These are phyloP conservation scores for Podarcis cretensis DNA, from an alignment of 2,113 vertebrate species.

Conservation along the genomic window DNA sequence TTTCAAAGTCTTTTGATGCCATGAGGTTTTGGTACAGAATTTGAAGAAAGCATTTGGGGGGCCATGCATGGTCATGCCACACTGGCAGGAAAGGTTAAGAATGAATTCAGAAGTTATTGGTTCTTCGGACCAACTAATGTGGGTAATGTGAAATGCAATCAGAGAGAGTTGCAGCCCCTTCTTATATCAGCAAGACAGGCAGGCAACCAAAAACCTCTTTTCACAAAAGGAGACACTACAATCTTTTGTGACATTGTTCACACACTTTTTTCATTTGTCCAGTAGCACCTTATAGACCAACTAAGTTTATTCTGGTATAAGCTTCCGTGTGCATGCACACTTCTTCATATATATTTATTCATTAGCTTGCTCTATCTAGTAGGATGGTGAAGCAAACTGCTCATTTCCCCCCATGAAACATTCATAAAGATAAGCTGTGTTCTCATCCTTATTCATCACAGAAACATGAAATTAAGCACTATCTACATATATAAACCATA, in stretches of 20 bases:
- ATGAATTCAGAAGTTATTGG: not conserved
- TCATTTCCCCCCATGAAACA: not conserved
- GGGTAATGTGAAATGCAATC: no score
- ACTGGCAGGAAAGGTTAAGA: not conserved
- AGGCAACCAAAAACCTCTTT: no score
- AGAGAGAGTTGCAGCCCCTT: no score
- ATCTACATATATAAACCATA: no score
- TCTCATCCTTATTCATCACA: not conserved
- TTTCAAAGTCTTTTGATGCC: not conserved
- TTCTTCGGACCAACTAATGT: no score
- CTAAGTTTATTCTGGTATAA: no score
- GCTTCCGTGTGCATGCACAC: no score
- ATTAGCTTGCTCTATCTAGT: not conserved
- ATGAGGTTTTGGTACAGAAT: not conserved
- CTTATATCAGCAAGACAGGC: no score
- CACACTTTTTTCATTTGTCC: no score
- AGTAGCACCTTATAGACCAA: no score
- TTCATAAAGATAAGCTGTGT: not conserved
- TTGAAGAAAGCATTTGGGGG: not conserved
- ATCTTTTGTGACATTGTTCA: no score
- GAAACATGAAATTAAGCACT: not conserved
- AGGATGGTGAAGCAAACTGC: not conserved
- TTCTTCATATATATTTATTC: not conserved
- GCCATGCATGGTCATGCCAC: not conserved
- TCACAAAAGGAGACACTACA: no score